These are phyloP conservation scores for Dicrurus megarhynchus DNA, from an alignment of 2,113 vertebrate species.

Conservation along the genomic window DNA sequence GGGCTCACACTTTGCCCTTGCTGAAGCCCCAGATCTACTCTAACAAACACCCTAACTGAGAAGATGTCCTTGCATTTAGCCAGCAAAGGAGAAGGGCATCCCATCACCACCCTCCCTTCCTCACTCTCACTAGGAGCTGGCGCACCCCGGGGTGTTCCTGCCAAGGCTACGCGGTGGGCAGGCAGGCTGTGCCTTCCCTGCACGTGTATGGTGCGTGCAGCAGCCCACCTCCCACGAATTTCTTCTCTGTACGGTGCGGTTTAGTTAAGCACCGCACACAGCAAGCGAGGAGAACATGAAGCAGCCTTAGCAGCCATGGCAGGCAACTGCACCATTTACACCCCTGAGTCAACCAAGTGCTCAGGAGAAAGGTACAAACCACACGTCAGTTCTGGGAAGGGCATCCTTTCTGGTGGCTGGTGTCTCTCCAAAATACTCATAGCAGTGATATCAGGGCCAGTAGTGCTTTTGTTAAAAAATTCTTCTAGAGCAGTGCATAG, in stretches of 20 bases:
- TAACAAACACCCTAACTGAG: rapidly evolving
- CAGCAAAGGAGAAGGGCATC: neutral
- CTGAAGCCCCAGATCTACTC: neutral
- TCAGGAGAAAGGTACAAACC: neutral
- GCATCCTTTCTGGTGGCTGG: neutral
- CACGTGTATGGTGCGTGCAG: rapidly evolving
- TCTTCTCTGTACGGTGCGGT: rapidly evolving
- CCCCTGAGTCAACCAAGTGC: neutral
- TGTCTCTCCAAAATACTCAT: neutral
- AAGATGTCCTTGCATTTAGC: neutral
- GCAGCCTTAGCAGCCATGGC: neutral
- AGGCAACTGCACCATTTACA: neutral
- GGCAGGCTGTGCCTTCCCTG: neutral
- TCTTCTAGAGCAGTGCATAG: neutral
- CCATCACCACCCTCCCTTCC: neutral
- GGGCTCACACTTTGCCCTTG: neutral
- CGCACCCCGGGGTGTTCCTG: rapidly evolving
- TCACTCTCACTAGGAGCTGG: neutral
- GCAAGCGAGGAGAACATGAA: rapidly evolving
- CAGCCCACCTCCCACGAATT: neutral
- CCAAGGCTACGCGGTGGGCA: rapidly evolving
- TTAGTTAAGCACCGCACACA: neutral
- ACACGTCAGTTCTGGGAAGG: neutral
- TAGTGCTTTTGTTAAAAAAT: neutral
- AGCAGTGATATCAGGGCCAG: neutral